Conservation (phyloP, 2,888 invertebrate genomes). For the Ligdia adustata region DNA sequence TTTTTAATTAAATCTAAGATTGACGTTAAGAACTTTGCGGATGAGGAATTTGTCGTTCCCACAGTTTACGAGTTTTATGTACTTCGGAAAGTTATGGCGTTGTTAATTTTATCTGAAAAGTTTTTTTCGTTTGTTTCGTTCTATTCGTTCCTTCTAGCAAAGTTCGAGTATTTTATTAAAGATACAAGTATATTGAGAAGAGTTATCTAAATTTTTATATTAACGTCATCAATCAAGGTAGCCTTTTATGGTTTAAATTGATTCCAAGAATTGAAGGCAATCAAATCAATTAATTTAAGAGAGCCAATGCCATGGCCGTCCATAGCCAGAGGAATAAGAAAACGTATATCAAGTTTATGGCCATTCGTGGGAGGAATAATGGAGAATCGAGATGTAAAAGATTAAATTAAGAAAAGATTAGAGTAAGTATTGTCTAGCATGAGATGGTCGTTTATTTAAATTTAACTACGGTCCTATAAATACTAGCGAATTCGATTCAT, state of each 20-base stretch:
- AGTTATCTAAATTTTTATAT: constrained; percentile 14
- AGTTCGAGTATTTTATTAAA: constrained; percentile 6
- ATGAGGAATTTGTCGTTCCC: neutral
- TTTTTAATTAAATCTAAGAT: constrained; percentile 7
- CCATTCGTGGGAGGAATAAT: constrained; percentile 2
- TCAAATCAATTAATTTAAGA: constrained; percentile 21
- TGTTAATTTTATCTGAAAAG: too few species aligned
- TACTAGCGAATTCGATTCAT: too few species aligned
- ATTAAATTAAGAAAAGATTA: too few species aligned
- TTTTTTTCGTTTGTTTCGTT: too few species aligned
- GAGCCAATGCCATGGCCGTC: constrained; percentile 15
- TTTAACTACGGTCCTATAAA: too few species aligned
- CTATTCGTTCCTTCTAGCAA: too few species aligned
- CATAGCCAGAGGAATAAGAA: constrained; percentile 5
- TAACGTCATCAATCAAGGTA: constrained; percentile 12
- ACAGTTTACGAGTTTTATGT: neutral
- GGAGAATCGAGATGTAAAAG: constrained; percentile 1
- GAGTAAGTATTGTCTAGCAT: neutral
- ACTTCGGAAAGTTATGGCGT: neutral
- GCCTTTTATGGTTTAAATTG: constrained; percentile 17
- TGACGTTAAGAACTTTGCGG: neutral
- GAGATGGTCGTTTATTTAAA: too few species aligned
- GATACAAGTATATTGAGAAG: neutral
- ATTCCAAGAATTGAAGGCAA: constrained; percentile 20
- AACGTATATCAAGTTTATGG: constrained; percentile 2